Conservation (phyloP, 2,797 vertebrate species). For the Aldrovandia affinis region DNA sequence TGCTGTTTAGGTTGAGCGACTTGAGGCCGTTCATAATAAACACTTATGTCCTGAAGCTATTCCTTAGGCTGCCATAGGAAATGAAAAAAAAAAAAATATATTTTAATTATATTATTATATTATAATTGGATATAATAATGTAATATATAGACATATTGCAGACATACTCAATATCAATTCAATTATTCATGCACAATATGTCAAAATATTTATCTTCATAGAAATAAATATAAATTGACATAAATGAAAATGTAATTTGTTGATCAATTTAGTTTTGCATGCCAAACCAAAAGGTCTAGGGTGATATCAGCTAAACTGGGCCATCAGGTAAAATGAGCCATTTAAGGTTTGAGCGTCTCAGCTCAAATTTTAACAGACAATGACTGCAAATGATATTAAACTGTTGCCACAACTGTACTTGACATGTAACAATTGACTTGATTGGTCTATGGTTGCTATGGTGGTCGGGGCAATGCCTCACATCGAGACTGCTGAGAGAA, state of each 20-base stretch:
- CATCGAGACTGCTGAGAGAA: no score
- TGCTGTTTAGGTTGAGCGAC: not conserved
- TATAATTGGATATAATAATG: not conserved
- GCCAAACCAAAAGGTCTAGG: not conserved
- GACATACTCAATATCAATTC: not conserved
- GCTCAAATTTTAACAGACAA: no score
- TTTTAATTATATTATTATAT: not conserved
- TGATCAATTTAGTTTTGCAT: not conserved
- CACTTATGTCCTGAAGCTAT: not conserved
- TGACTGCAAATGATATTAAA: no score
- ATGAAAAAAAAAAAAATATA: not conserved
- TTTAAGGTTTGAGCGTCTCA: no score
- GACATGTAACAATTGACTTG: no score
- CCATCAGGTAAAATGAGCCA: no score
- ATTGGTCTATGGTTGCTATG: no score
- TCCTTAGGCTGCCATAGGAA: not conserved
- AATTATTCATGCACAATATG: not conserved
- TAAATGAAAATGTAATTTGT: not conserved
- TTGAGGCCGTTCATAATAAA: slow-evolving; percentile 6
- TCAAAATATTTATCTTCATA: not conserved
- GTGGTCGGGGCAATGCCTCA: no score
- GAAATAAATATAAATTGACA: not conserved
- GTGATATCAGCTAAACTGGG: no score
- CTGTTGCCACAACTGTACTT: no score
- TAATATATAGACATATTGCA: not conserved